Conservation (phyloP, 2,888 invertebrate genomes). For the Syrphus vitripennis region DNA sequence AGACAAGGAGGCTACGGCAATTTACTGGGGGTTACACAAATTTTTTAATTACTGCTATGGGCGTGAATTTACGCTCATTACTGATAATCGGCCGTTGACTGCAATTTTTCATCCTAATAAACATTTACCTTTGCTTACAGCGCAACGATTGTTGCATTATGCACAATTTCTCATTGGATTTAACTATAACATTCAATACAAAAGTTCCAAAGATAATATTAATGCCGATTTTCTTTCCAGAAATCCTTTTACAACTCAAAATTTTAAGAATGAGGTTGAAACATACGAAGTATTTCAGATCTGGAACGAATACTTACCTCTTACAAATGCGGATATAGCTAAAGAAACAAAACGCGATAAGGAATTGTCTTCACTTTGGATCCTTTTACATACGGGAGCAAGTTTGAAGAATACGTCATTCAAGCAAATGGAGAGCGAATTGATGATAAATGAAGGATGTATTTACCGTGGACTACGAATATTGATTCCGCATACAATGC, state of each 20-base stretch:
- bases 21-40: constrained; percentile 46
- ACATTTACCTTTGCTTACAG: constrained; percentile 57
- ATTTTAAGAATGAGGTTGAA: not conserved
- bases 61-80: constrained; percentile 54
- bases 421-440: no score
- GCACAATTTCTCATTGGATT: constrained; percentile 65
- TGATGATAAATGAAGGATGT: constrained; percentile 23
- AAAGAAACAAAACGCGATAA: constrained; percentile 23
- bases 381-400: not conserved
- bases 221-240: constrained; percentile 40
- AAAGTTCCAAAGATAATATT: constrained; percentile 46
- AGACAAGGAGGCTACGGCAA: no score
- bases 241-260: not conserved
- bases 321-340: constrained; percentile 13
- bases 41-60: no score
- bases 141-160: constrained; percentile 56
- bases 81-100: constrained; percentile 28
- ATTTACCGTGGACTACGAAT: not conserved
- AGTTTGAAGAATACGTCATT: no score
- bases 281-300: constrained; percentile 14
- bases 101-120: constrained; percentile 63
- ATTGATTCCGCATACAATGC: not conserved
- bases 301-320: constrained; percentile 26
- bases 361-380: not conserved
- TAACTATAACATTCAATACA: constrained; percentile 58